Evolutionary conservation across 2,888 invertebrate genomes (phyloP), one percentile per base, ranked within the genome.

Genomic region (Athalia circularis): DNA sequence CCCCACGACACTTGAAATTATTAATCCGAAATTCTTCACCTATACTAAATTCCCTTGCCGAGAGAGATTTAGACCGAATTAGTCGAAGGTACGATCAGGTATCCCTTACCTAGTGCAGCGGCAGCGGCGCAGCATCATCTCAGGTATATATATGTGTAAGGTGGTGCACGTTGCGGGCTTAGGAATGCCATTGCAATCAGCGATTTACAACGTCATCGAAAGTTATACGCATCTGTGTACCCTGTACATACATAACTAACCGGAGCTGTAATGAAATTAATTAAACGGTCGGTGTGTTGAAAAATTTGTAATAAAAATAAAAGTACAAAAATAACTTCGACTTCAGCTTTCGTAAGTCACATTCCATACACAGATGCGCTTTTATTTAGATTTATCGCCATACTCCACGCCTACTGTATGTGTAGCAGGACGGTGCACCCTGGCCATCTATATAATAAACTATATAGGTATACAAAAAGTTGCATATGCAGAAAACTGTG

Each of bases 21-120:
- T 84, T 82, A 85, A 85, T 85, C 79, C 81, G 79, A 83, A 84
- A 85, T 84, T 85, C 82, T 81, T 86, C 79, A 80, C 80, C 80
- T 80, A 72, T n/a, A 80, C 77, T 80, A 80, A 85, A 83, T 85
- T 80, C 83, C 81, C 29, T 29, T 29, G 29, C 82, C 80, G 67
- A 80, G 77, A 79, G 81, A 85, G 83, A 84, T 84, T 81, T 81
- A 4, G 65, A 83, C 82, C 80, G 81, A 86, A 83, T 84, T 84
- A 85, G 82, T 81, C 83, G 79, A 80, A 13, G 54, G 45, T 29
- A 29, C 29, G 29, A 29, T 29, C 29, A 29, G 29, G 29, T 29
- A 29, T 29, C 29, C 29, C 29, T 29, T 29, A 29, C 29, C 29
- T 29, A 29, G 29, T 29, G 29, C 29, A 29, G 29, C 29, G 29